Percentiles rank a stretch among this genome's conserved stretches.
Conservation (phyloP, 2,113 vertebrate species). For the Centropristis striata region DNA sequence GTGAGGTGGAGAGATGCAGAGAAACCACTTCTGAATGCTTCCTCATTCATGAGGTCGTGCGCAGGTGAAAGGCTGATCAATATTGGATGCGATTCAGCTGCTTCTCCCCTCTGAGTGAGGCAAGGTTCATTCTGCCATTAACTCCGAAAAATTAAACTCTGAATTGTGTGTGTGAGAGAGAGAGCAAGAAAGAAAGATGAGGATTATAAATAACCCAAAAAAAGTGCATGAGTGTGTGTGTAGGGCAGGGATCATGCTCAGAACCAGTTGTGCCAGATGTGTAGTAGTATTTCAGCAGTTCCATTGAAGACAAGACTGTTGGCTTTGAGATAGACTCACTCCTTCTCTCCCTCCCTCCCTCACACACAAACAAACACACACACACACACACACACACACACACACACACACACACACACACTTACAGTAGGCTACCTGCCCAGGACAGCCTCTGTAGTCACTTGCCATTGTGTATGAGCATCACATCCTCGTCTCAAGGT, state of each 20-base stretch:
- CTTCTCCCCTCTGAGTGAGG: slow-evolving; percentile 4
- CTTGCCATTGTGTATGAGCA: slow-evolving; percentile 14
- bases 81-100: slow-evolving; percentile 56
- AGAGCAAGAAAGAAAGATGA: background rate
- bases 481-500: slow-evolving; percentile 51
- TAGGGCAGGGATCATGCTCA: background rate
- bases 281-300: slow-evolving; percentile 6
- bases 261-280: background rate
- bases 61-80: slow-evolving; percentile 48
- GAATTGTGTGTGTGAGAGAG: background rate
- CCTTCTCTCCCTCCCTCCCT: background rate
- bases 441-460: slow-evolving; percentile 23
- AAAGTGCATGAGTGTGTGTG: background rate
- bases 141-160: slow-evolving; percentile 24
- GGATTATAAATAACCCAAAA: background rate
- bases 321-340: background rate
- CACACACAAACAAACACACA: slow-evolving; percentile 16
- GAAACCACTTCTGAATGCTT: slow-evolving; percentile 14
- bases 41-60: slow-evolving; percentile 37
- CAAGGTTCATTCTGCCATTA: slow-evolving; percentile 36
- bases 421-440: slow-evolving; percentile 14
- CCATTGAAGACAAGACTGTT: background rate
- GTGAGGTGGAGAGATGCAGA: slow-evolving; percentile 9
- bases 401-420: background rate
- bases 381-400: slow-evolving; percentile 16